Percentiles rank a stretch among this genome's conserved stretches.
phyloP scores from a whole-genome alignment of 2,888 invertebrate genomes.

The Rhynchonema sp. region DNA sequence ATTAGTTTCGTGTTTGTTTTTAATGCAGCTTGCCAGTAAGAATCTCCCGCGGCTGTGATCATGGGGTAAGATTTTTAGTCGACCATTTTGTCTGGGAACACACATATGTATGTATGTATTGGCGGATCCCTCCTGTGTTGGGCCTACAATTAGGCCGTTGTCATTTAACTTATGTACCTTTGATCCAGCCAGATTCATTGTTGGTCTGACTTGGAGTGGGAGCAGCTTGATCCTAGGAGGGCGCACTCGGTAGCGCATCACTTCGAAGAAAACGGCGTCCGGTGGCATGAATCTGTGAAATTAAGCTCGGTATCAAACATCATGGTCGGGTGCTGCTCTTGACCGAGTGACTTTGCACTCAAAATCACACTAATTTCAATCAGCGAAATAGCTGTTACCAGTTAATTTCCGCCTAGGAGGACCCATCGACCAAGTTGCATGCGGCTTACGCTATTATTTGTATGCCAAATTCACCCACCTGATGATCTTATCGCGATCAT shows the following conservation, averaged over 20 bases:
- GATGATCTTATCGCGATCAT: no score
- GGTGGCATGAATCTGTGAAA: constrained; percentile 16
- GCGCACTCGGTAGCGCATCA: constrained; percentile 69
- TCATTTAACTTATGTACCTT: constrained; percentile 18
- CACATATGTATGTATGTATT: background rate
- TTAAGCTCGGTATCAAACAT: no score
- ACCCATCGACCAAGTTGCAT: no score
- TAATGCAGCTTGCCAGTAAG: background rate
- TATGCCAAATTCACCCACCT: no score
- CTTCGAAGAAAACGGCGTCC: constrained; percentile 25
- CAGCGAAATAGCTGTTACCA: no score
- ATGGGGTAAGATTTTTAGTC: no score
- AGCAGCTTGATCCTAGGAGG: constrained; percentile 88
- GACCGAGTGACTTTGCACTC: background rate
- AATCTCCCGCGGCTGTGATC: no score
- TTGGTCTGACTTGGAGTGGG: constrained; percentile 76
- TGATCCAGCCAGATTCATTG: constrained; percentile 31
- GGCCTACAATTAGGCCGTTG: background rate
- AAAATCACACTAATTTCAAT: no score
- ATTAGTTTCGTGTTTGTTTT: background rate
- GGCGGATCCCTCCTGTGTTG: background rate
- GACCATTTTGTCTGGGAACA: no score
- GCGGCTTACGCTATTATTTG: no score
- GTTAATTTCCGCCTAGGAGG: no score
- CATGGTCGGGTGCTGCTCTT: background rate